phyloP scores from a whole-genome alignment of 2,888 invertebrate genomes.

The Lysandra bellargus region DNA sequence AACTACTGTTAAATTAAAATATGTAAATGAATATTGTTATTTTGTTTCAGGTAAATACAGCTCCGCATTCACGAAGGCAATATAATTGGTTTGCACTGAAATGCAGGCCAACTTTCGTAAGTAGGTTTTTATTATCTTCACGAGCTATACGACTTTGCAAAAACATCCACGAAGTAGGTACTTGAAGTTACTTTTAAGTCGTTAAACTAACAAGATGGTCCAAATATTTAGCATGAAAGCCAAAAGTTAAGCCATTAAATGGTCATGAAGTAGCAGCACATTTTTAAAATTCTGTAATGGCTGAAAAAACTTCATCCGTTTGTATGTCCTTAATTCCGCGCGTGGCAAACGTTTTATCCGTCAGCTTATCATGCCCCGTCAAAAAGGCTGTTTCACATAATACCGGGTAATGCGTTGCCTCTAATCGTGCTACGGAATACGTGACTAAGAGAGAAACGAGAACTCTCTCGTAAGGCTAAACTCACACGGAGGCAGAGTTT shows the following conservation, averaged over 20 bases:
- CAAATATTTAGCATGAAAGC: background rate
- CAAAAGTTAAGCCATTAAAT: background rate
- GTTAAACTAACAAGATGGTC: background rate
- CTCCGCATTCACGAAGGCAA: background rate
- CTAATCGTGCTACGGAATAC: constrained; percentile 20
- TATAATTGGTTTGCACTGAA: constrained; percentile 11
- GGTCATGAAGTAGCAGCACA: too few relatives aligned
- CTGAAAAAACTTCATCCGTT: background rate
- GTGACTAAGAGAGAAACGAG: constrained; percentile 26
- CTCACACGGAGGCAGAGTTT: too few relatives aligned
- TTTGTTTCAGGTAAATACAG: constrained; percentile 28
- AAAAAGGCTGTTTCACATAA: constrained; percentile 15
- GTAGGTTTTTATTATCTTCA: constrained; percentile 8
- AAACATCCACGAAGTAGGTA: background rate
- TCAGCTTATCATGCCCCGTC: constrained; percentile 1
- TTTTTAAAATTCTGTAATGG: background rate
- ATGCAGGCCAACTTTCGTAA: background rate
- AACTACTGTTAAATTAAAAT: background rate
- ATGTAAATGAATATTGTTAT: constrained; percentile 20
- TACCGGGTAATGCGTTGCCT: background rate
- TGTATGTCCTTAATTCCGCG: background rate
- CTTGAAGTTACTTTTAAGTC: background rate
- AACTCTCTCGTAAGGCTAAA: background rate
- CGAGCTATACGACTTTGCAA: background rate
- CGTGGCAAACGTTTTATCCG: background rate